Evolutionary conservation across 2,797 vertebrate species (phyloP), one percentile per base, ranked within the genome.

Genomic region (Epinephelus awoara): DNA sequence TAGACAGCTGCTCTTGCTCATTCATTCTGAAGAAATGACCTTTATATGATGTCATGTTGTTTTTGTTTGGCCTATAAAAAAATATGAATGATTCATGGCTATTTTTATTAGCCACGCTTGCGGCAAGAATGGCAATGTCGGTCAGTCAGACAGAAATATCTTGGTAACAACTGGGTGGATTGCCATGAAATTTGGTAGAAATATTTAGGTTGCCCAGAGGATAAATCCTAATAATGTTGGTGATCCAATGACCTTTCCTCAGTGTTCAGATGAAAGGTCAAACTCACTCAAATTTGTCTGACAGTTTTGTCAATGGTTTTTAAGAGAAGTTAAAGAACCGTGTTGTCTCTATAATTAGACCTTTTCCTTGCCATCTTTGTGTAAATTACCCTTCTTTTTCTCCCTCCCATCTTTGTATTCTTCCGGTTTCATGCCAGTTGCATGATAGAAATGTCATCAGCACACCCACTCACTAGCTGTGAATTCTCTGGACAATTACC

Each of bases 51-150:
- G 38, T 47, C 21, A 56, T 47, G 18, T 25, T 68, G n/a, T 40
- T 68, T 56, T 72, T 77, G 49, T 55, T 74, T 44, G 40, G 71
- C 9, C 44, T 17, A 4, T 67, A 55, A 70, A 75, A 55, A 52
- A 6, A 50, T 49, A 56, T 9, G 6, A n/a, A n/a, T 15, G 23
- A 51, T 54, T 1, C 27, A 25, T n/a, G 7, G 29, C 25, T 72
- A 23, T 46, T 46, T 42, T 23, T 66, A 34, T 42, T 8, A 68
- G 57, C 38, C 4, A 23, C 2, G 3, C 19, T 25, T 19, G 23
- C 3, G 3, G 38, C 4, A 3, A 27, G 49, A 27, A 61, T 19
- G 38, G 17, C 21, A 44, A 6, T 38, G 61, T 27, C 2, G 3
- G 44, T 42, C 3, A 4, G 21, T 23, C 25, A 38, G n/a, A 58